Evolutionary conservation across 2,888 invertebrate species (phyloP).

Genomic region (Pterobdella sp.): DNA sequence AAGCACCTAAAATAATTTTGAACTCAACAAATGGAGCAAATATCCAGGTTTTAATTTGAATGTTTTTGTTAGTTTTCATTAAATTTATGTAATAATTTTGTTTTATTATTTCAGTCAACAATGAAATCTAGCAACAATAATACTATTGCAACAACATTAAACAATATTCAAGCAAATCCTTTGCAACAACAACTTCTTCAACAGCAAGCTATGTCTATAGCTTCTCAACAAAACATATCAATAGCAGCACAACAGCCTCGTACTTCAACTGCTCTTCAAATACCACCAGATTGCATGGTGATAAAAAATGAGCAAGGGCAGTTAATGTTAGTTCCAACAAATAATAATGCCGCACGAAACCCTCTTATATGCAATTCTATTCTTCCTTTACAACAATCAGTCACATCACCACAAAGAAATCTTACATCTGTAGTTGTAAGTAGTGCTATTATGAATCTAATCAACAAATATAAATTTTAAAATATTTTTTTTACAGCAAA

Average conservation of each 20-base stretch:
- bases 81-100: background rate
- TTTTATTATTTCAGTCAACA: conserved; percentile 1
- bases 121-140: background rate
- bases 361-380: conserved; percentile 50
- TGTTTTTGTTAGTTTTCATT: background rate
- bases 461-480: background rate
- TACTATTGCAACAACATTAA: background rate
- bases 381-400: conserved; percentile 63
- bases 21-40: background rate
- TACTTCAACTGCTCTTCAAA: conserved; percentile 9
- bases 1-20: background rate
- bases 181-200: conserved; percentile 9
- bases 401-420: background rate
- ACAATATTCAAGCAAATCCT: conserved; percentile 3
- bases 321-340: conserved; percentile 67
- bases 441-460: background rate
- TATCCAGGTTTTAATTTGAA: background rate
- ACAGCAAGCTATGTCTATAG: conserved; percentile 1
- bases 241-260: background rate
- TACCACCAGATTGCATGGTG: conserved; percentile 74
- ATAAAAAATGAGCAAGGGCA: conserved; percentile 94
- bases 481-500: background rate
- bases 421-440: background rate
- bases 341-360: background rate
- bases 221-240: background rate